Percentiles rank a stretch among this genome's conserved stretches.
Evolutionary conservation across 1,140 invertebrate species (phyloP).

Genomic region (Diplogasteroides magnus): DNA sequence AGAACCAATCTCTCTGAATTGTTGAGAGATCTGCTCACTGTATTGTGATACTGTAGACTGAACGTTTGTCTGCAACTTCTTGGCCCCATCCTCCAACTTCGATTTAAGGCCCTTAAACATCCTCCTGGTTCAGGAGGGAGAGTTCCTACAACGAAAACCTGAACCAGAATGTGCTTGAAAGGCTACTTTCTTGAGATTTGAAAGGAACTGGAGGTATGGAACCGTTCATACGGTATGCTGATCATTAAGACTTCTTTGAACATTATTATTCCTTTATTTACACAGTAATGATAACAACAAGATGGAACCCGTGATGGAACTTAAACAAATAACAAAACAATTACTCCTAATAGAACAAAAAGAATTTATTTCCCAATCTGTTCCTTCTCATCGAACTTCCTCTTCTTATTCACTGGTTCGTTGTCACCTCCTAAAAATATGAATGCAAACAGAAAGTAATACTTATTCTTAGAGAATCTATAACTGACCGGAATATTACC

Average conservation of each 20-base stretch:
- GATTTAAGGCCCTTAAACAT: slow-evolving; percentile 22
- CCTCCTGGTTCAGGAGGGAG: neutral
- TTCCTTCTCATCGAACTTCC: neutral
- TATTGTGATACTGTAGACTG: slow-evolving; percentile 15
- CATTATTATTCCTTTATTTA: too few relatives aligned
- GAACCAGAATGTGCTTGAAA: neutral
- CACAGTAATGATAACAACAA: neutral
- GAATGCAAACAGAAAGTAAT: slow-evolving; percentile 9
- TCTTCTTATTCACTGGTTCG: neutral
- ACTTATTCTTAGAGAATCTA: neutral
- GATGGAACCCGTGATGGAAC: neutral
- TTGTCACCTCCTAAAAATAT: too few relatives aligned
- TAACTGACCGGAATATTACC: too few relatives aligned
- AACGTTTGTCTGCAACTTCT: slow-evolving; percentile 14
- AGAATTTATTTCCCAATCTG: too few relatives aligned
- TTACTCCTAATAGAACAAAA: too few relatives aligned
- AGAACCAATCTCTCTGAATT: slow-evolving; percentile 11
- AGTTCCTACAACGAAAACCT: neutral
- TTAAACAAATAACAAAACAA: too few relatives aligned
- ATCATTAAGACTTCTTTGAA: too few relatives aligned
- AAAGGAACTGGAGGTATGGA: neutral
- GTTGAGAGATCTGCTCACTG: slow-evolving; percentile 11
- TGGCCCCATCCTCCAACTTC: slow-evolving; percentile 13
- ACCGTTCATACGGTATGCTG: neutral
- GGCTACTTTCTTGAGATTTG: neutral